A percentile compares a stretch with the other conserved stretches of the same genome.
Conservation (phyloP, 2,797 vertebrate species). For the Gadopsis marmoratus region DNA sequence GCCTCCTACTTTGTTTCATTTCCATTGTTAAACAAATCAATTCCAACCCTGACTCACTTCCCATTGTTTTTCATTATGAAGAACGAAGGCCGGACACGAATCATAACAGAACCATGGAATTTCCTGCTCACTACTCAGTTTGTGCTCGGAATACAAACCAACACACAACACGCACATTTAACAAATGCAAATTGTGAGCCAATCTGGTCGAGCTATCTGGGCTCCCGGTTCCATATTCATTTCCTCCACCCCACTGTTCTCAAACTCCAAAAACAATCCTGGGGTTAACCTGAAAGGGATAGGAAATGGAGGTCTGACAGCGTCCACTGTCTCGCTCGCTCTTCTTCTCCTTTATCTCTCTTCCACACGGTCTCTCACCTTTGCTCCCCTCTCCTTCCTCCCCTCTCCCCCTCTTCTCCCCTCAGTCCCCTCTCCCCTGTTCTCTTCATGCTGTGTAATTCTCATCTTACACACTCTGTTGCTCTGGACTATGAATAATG, state of each 20-base stretch:
- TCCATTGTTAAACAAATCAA: constrained; percentile 86
- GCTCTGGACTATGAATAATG: constrained; percentile 99
- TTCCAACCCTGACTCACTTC: constrained; percentile 81
- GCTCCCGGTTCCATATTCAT: constrained; percentile 77
- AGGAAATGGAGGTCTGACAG: constrained; percentile 74
- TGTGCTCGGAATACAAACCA: constrained; percentile 82
- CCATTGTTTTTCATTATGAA: constrained; percentile 83
- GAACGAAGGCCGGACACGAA: constrained; percentile 79
- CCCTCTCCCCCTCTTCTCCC: constrained; percentile 51
- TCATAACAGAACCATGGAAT: constrained; percentile 82
- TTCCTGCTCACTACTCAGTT: constrained; percentile 77
- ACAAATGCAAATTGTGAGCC: constrained; percentile 82
- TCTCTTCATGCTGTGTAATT: constrained; percentile 99
- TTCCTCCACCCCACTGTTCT: constrained; percentile 74
- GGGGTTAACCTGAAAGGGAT: constrained; percentile 71
- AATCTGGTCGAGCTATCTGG: constrained; percentile 73
- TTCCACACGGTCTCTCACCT: constrained; percentile 72
- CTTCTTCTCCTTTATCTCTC: constrained; percentile 62
- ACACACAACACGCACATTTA: constrained; percentile 76
- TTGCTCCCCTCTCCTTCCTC: constrained; percentile 67
- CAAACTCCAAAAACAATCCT: constrained; percentile 71
- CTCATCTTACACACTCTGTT: constrained; percentile 99
- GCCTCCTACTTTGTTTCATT: constrained; percentile 83
- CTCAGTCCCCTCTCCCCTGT: constrained; percentile 91
- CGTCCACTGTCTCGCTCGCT: constrained; percentile 59